These are phyloP conservation scores for Troides aeacus DNA, from an alignment of 2,888 invertebrate species.

Conservation along the genomic window DNA sequence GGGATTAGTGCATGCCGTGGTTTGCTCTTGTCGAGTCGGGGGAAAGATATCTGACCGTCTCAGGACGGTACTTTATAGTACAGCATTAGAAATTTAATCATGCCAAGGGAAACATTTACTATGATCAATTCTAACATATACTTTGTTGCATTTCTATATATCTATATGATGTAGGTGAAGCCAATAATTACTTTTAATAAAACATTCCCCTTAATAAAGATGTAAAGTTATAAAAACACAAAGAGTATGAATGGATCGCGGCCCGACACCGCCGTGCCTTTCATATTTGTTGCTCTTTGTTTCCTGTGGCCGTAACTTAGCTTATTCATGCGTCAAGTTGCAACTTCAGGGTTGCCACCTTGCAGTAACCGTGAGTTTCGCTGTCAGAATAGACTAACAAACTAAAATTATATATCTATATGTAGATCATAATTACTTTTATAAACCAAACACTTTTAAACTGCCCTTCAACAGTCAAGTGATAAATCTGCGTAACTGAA, in stretches of 20 bases:
- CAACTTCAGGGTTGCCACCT: constrained; percentile 33
- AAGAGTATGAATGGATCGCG: neutral
- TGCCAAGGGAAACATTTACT: too few species aligned
- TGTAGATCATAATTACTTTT: neutral
- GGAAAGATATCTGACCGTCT: too few species aligned
- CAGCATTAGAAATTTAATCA: too few species aligned
- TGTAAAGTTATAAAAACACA: constrained; percentile 1
- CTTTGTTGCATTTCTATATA: too few species aligned
- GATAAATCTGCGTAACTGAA: too few species aligned
- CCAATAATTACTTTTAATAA: neutral
- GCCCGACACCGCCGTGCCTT: constrained; percentile 32
- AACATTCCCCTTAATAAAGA: constrained; percentile 3
- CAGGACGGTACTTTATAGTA: too few species aligned
- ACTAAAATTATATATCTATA: neutral
- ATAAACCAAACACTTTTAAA: too few species aligned
- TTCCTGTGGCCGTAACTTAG: constrained; percentile 33
- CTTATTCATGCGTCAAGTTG: constrained; percentile 35
- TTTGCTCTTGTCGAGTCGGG: too few species aligned
- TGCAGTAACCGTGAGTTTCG: neutral
- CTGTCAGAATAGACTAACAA: neutral
- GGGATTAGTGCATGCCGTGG: too few species aligned
- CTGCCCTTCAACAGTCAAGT: too few species aligned
- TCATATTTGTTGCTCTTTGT: constrained; percentile 40
- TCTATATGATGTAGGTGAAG: too few species aligned
- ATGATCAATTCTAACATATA: too few species aligned